Base-by-base conservation (phyloP, 2,113 vertebrate species). In the Carassius carassius region DNA sequence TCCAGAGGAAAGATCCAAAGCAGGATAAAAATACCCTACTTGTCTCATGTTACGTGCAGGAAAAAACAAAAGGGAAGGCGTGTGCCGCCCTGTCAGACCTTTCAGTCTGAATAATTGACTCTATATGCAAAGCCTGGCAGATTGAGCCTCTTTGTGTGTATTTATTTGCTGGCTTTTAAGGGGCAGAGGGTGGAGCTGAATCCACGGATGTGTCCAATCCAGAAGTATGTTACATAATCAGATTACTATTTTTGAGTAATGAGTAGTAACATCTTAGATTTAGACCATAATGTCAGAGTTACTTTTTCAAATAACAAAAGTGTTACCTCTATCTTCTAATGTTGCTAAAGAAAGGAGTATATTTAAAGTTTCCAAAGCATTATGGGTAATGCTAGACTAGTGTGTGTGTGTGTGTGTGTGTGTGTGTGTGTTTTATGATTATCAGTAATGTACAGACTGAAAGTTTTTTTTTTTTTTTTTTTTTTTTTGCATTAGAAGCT, bases 11-110 rank as follows among this genome's bases (percentile, higher is more conserved):
- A 67, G 83, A 84, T 62, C 56, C 78, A 84, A 73, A 84, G 49
- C 63, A 49, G 70, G 76, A 86, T 87, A 84, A 82, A 87, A 87
- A 86, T 86, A 87, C 67, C 65, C 85, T 63, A 72, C 75, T 32
- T 76, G 73, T 82, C 81, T 87, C 58, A 58, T 79, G 60, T 86
- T 84, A 78, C 83, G 78, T 69, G 82, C 37, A 60, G 73, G 32
- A 37, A 78, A 77, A 84, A 86, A 84, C 72, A 62, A 86, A 84
- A 86, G 65, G 56, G n/a, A 86, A 85, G 72, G 83, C 62, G 58
- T 65, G 37, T 77, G 78, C 47, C 25, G 44, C 41, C 4, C 37
- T 83, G 51, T 56, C 78, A 82, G 62, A 35, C 65, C 85, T 79
- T 69, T 78, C 84, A 23, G 74, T 84, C 62, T 79, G 76, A 65